Evolutionary conservation across 2,888 invertebrate genomes (phyloP).

Genomic region (Spatulosminthurus flaviceps): DNA sequence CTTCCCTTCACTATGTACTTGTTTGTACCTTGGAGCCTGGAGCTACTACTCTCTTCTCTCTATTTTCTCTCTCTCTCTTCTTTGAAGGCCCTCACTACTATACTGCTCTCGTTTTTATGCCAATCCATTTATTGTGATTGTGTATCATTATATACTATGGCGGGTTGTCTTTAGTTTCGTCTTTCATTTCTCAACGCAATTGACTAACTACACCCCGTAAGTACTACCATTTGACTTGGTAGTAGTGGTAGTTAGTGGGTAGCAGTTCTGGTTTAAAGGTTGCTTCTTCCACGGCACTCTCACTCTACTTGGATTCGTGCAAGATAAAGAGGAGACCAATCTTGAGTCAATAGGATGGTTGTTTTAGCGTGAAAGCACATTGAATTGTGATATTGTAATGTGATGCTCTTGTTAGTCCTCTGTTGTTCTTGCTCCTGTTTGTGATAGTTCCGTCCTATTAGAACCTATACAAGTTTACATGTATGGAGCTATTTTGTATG

Average conservation of each 20-base stretch:
- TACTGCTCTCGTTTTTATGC: slow-evolving; percentile 20
- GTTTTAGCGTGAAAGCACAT: slow-evolving; percentile 3
- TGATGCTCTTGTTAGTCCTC: not conserved
- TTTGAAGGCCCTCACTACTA: too few relatives aligned
- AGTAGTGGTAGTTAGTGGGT: not conserved
- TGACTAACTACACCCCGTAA: slow-evolving; percentile 7
- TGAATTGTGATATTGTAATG: slow-evolving; percentile 18
- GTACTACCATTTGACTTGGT: slow-evolving; percentile 8
- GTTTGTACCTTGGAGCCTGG: too few relatives aligned
- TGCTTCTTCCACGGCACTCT: too few relatives aligned
- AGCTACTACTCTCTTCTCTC: not conserved
- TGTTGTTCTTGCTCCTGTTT: not conserved
- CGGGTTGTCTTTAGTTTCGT: slow-evolving; percentile 30
- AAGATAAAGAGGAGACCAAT: not conserved
- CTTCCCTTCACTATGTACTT: not conserved
- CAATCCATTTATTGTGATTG: slow-evolving; percentile 34
- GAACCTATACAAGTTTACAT: not conserved
- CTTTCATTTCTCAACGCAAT: slow-evolving; percentile 6
- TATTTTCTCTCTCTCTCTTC: too few relatives aligned
- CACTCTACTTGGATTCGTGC: too few relatives aligned
- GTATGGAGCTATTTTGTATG: too few relatives aligned
- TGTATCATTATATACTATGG: slow-evolving; percentile 28
- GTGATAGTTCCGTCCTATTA: not conserved
- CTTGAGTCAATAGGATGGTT: not conserved
- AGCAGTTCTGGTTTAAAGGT: too few relatives aligned